Conservation (phyloP, 2,113 vertebrate genomes). For the Euleptes europaea region DNA sequence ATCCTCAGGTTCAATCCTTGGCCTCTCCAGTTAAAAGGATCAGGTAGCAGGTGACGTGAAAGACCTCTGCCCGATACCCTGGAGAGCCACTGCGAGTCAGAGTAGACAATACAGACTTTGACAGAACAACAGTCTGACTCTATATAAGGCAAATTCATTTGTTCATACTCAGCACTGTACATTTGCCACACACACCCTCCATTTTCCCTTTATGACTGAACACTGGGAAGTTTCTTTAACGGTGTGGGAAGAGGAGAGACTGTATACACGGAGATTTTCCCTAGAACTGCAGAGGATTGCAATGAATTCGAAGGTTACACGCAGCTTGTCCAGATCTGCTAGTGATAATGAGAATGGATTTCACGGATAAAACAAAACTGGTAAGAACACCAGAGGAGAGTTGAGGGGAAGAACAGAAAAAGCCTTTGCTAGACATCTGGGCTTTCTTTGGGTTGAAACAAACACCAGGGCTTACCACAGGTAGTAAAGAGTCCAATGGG, state of each 20-base stretch:
- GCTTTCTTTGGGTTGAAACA: neutral
- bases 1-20: no score
- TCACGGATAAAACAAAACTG: neutral
- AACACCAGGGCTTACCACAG: neutral
- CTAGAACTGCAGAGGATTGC: neutral
- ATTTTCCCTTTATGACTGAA: neutral
- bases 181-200: no score
- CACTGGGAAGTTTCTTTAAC: neutral
- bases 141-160: no score
- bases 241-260: neutral
- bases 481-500: no score
- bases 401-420: neutral
- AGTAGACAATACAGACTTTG: no score
- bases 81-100: no score
- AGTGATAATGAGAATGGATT: neutral
- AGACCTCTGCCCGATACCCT: no score
- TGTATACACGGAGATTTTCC: no score
- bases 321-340: neutral
- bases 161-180: neutral
- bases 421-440: neutral
- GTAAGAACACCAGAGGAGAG: neutral
- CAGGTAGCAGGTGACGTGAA: no score
- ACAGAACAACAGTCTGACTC: no score
- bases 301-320: neutral
- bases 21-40: no score